A percentile compares a stretch with the other conserved stretches of the same genome.
Conservation (phyloP, 2,113 vertebrate genomes). For the Tichodroma muraria region DNA sequence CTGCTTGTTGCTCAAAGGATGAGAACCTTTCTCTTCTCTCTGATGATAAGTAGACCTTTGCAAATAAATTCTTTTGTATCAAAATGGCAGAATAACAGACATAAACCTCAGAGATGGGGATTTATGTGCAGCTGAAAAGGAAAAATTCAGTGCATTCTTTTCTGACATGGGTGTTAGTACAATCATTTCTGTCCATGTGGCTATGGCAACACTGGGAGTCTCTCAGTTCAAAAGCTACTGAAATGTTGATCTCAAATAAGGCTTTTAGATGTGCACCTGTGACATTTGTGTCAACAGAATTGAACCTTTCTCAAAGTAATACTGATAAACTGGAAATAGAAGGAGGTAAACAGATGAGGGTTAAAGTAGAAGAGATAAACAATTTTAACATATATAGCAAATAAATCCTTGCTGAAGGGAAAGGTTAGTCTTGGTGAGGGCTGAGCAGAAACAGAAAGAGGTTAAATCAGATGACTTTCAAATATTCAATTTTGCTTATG, state of each 20-base stretch:
- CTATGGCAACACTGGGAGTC: not conserved
- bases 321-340: not conserved
- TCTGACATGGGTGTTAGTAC: not conserved
- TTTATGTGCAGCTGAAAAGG: not conserved
- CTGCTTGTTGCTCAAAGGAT: not conserved
- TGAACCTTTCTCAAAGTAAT: not conserved
- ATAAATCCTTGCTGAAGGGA: not conserved
- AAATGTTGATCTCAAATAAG: not conserved
- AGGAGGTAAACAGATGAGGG: not conserved
- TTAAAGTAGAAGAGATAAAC: not conserved
- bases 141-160: not conserved
- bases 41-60: not conserved
- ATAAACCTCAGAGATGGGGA: not conserved
- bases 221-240: not conserved
- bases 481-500: not conserved
- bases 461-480: not conserved
- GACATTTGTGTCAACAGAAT: not conserved
- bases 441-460: not conserved
- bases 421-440: not conserved
- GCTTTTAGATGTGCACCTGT: not conserved
- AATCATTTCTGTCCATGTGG: not conserved
- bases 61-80: not conserved
- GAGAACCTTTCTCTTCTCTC: not conserved
- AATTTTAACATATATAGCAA: not conserved
- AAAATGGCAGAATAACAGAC: not conserved